A percentile compares a stretch with the other conserved stretches of the same genome.
These are phyloP conservation scores for Pelosia muscerda DNA, from an alignment of 2,888 invertebrate species.

Conservation along the genomic window DNA sequence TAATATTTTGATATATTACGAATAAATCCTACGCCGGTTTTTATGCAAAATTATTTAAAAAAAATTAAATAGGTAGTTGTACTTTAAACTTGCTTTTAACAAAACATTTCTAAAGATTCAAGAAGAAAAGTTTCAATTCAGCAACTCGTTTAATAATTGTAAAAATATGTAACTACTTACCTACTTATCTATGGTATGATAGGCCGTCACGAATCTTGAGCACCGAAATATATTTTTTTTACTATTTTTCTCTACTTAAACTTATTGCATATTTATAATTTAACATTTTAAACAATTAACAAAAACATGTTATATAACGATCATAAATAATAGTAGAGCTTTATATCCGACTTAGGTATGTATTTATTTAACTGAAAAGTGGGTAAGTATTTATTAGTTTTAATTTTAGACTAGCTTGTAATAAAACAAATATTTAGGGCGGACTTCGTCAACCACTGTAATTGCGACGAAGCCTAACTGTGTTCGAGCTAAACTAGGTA, in stretches of 20 bases:
- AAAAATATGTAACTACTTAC: not conserved
- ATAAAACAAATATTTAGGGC: not conserved
- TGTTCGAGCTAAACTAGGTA: not conserved
- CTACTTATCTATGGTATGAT: not conserved
- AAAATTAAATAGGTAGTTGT: not conserved
- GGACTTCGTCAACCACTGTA: not conserved
- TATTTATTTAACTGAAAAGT: too few relatives aligned
- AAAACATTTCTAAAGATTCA: not conserved
- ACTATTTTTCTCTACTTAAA: not conserved
- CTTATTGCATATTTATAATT: not conserved
- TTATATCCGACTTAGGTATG: not conserved
- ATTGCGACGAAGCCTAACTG: too few relatives aligned
- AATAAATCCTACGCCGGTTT: not conserved
- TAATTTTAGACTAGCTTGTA: not conserved
- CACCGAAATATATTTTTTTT: not conserved
- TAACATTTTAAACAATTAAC: not conserved
- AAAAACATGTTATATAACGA: not conserved
- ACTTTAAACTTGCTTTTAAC: not conserved
- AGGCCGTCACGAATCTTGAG: not conserved
- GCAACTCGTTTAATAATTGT: conserved; percentile 2
- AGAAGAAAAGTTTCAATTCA: not conserved
- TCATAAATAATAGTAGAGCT: not conserved
- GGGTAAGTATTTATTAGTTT: not conserved
- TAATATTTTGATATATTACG: not conserved
- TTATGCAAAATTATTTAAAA: not conserved